A percentile compares a stretch with the other conserved stretches of the same genome.
Evolutionary conservation across 2,888 invertebrate genomes (phyloP).

Genomic region (Pollenia griseotomentosa): DNA sequence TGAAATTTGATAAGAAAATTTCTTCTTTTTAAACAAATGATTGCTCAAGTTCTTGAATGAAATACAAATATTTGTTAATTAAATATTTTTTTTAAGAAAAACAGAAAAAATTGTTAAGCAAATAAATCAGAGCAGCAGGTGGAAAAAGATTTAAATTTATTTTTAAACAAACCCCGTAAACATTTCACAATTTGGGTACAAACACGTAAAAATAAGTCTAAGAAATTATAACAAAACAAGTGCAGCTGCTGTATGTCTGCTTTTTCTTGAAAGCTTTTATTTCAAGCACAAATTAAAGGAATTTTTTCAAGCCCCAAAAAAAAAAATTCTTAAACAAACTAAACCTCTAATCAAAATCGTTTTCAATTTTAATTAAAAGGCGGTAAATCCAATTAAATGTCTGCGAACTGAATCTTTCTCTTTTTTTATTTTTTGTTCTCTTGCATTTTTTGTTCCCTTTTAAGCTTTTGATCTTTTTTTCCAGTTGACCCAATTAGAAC

Average conservation of each 20-base stretch:
- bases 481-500: conserved; percentile 80
- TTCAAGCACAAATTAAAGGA: conserved; percentile 17
- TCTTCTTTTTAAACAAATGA: not conserved
- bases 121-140: conserved; percentile 10
- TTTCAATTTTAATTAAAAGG: conserved; percentile 80
- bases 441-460: not conserved
- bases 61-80: conserved; percentile 45
- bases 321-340: not conserved
- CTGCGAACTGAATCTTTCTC: conserved; percentile 31
- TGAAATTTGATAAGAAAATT: conserved; percentile 35
- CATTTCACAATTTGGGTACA: too few relatives aligned
- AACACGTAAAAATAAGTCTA: not conserved
- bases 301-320: not conserved
- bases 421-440: not conserved
- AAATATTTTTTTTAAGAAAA: conserved; percentile 23
- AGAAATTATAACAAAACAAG: not conserved
- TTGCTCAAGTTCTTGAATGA: conserved; percentile 47
- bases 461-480: conserved; percentile 60
- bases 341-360: not conserved
- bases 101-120: not conserved
- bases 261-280: not conserved
- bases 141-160: conserved; percentile 9
- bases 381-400: conserved; percentile 82
- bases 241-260: not conserved
- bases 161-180: not conserved